These are phyloP conservation scores for Cybosia mesomella DNA, from an alignment of 2,888 invertebrate genomes.

Conservation along the genomic window DNA sequence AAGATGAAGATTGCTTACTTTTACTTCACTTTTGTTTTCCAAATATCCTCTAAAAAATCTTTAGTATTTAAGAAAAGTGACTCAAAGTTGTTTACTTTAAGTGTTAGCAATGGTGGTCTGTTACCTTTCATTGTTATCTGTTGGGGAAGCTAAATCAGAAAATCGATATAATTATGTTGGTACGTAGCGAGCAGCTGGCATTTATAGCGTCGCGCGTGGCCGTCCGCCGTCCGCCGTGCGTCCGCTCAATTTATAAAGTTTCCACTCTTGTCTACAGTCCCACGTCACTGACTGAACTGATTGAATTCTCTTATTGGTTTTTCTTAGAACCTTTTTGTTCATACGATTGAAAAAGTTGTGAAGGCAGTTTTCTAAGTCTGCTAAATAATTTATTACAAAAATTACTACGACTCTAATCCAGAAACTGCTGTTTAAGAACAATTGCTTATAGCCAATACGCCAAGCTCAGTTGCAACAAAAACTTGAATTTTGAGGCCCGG, in stretches of 20 bases:
- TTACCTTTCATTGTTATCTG: conserved; percentile 79
- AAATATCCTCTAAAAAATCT: not conserved
- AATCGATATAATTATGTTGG: conserved; percentile 70
- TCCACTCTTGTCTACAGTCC: conserved; percentile 50
- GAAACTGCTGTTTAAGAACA: too few species aligned
- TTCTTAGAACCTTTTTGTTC: conserved; percentile 27
- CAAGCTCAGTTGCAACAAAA: too few species aligned
- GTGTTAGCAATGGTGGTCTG: conserved; percentile 41
- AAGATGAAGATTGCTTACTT: too few species aligned
- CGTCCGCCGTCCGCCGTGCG: conserved; percentile 44
- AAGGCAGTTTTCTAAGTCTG: not conserved
- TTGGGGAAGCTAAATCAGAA: conserved; percentile 82
- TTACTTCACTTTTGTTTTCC: not conserved
- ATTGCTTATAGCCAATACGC: too few species aligned
- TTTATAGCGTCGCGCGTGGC: conserved; percentile 65
- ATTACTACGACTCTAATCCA: too few species aligned
- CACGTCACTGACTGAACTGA: conserved; percentile 52
- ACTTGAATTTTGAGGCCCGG: too few species aligned
- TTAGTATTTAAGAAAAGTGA: conserved; percentile 10
- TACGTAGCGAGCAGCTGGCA: conserved; percentile 57
- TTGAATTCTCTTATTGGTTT: conserved; percentile 40
- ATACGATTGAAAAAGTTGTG: conserved; percentile 14
- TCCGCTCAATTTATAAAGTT: conserved; percentile 65
- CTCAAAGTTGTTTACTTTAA: conserved; percentile 22
- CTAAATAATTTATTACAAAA: not conserved